Percentiles rank a stretch among this genome's conserved stretches.
Evolutionary conservation across 2,888 invertebrate genomes (phyloP).

Genomic region (Mythimna lalbum): DNA sequence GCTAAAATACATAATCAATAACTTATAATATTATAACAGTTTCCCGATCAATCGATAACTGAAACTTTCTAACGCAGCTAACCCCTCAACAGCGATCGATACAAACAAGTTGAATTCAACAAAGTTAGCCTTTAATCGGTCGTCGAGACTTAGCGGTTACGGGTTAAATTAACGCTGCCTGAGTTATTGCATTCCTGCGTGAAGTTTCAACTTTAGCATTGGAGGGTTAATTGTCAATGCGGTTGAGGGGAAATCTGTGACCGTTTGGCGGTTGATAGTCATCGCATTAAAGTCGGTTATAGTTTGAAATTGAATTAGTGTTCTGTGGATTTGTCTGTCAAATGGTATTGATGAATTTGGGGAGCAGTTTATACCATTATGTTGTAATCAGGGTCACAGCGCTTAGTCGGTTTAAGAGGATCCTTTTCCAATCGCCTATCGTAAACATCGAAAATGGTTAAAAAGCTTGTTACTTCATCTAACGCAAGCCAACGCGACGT

Average conservation of each 20-base stretch:
- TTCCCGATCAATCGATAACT: conserved; percentile 5
- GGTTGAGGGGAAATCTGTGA: conserved; percentile 31
- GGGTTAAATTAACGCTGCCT: conserved; percentile 44
- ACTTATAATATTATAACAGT: not conserved
- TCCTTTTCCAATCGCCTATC: too few species aligned
- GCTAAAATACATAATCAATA: too few species aligned
- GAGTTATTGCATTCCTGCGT: conserved; percentile 53
- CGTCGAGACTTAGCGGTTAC: conserved; percentile 33
- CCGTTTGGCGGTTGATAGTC: conserved; percentile 32
- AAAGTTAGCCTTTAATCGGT: conserved; percentile 47
- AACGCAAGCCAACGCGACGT: too few species aligned
- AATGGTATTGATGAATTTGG: conserved; percentile 2
- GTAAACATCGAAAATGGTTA: too few species aligned
- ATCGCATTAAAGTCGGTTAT: not conserved
- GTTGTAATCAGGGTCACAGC: too few species aligned
- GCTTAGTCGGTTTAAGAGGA: too few species aligned
- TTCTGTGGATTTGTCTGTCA: not conserved
- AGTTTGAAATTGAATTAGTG: conserved; percentile 25
- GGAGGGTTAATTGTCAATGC: conserved; percentile 35
- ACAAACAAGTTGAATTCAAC: conserved; percentile 40
- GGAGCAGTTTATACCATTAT: too few species aligned
- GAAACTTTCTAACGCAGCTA: conserved; percentile 7
- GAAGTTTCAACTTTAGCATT: conserved; percentile 33
- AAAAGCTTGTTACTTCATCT: too few species aligned
- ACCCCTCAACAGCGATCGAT: conserved; percentile 19